These are phyloP conservation scores for Poicephalus meyeri DNA, from an alignment of 2,113 vertebrate species.

Conservation along the genomic window DNA sequence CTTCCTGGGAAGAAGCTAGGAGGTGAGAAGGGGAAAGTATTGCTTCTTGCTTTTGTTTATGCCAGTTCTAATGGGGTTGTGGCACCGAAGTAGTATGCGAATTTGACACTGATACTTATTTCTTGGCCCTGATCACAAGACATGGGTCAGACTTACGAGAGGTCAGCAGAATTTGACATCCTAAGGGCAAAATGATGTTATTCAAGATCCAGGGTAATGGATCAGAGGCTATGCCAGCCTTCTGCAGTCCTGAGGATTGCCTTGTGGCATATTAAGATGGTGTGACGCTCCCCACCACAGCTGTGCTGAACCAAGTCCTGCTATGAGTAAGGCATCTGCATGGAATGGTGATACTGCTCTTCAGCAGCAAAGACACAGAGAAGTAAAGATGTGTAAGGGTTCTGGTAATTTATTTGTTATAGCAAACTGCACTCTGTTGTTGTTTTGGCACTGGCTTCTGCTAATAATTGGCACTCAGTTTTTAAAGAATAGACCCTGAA, in stretches of 20 bases:
- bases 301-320: neutral
- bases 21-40: neutral
- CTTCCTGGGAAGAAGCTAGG: neutral
- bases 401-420: neutral
- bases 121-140: neutral
- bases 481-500: slow-evolving; percentile 36
- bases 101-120: neutral
- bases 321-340: neutral
- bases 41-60: neutral
- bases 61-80: neutral
- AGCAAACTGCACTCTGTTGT: neutral
- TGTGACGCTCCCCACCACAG: neutral
- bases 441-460: slow-evolving; percentile 9
- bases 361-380: neutral
- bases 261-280: neutral
- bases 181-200: neutral
- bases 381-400: neutral
- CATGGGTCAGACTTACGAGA: neutral
- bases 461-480: neutral
- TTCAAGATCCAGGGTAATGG: neutral
- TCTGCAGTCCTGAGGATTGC: neutral
- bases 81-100: neutral
- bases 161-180: neutral
- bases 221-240: neutral
- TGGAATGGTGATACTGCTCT: neutral